phyloP scores from a whole-genome alignment of 1,140 invertebrate species.

The Drosophila lowei region DNA sequence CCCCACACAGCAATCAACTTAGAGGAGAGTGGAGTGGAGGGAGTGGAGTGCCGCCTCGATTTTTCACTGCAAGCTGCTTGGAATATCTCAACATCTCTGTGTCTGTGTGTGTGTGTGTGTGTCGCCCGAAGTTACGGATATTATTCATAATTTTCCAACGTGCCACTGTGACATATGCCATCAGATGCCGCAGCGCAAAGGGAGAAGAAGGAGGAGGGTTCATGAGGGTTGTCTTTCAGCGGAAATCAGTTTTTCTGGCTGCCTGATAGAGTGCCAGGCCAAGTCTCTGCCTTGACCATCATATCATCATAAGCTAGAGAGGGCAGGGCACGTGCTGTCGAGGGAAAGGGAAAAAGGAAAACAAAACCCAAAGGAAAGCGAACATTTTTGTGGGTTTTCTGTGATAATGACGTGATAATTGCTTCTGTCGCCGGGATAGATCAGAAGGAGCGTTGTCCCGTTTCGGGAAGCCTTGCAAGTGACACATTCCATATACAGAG shows the following conservation, averaged over 20 bases:
- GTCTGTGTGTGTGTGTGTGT: neutral
- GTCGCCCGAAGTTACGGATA: conserved; percentile 71
- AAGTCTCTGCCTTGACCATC: conserved; percentile 23
- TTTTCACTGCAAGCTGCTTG: conserved; percentile 65
- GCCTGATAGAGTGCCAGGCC: neutral
- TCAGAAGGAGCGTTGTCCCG: conserved; percentile 48
- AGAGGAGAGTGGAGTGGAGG: neutral
- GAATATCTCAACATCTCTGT: conserved; percentile 31
- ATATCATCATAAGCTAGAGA: neutral
- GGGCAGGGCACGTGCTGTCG: conserved; percentile 18
- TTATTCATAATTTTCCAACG: conserved; percentile 80
- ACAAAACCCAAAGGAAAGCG: neutral
- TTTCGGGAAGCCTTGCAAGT: conserved; percentile 81
- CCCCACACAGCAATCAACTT: conserved; percentile 48
- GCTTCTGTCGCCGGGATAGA: conserved; percentile 49
- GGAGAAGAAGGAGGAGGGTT: conserved; percentile 13
- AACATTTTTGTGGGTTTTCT: conserved; percentile 53
- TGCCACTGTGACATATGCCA: conserved; percentile 58
- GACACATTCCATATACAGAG: conserved; percentile 61
- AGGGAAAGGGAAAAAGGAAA: conserved; percentile 36
- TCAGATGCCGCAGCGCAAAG: neutral
- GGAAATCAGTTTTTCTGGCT: conserved; percentile 40
- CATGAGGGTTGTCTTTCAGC: conserved; percentile 61
- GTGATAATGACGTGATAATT: conserved; percentile 81
- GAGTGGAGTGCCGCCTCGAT: conserved; percentile 46